Percentiles rank a stretch among this genome's conserved stretches.
phyloP scores from a whole-genome alignment of 1,140 invertebrate species.

The Drosophila truncata region DNA sequence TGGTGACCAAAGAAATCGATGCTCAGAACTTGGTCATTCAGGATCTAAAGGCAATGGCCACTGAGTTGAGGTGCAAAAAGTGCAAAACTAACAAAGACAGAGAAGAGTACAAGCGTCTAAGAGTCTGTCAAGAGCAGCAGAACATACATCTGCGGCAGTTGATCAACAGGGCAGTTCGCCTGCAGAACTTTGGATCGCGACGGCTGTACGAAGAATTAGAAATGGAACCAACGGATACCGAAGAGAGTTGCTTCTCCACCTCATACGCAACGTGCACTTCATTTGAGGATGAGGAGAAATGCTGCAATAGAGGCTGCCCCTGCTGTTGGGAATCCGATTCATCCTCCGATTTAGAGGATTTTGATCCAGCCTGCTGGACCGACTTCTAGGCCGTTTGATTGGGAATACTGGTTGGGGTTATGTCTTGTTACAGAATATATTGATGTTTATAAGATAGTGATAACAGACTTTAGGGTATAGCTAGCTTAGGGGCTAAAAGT shows the following conservation, averaged over 20 bases:
- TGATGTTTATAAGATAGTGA: background rate
- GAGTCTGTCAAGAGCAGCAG: constrained; percentile 47
- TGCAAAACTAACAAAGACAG: constrained; percentile 42
- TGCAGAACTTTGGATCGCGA: constrained; percentile 61
- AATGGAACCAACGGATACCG: constrained; percentile 25
- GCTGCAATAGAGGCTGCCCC: background rate
- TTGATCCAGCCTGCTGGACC: background rate
- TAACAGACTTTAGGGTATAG: background rate
- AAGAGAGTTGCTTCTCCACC: constrained; percentile 14
- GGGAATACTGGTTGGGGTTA: background rate
- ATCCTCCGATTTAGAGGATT: background rate
- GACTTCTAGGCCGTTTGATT: constrained; percentile 6
- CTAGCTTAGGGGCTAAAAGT: background rate
- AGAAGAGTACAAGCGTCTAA: constrained; percentile 19
- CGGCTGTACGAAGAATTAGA: constrained; percentile 45
- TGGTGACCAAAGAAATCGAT: constrained; percentile 56
- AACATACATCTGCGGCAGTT: constrained; percentile 34
- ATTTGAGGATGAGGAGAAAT: background rate
- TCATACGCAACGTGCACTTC: background rate
- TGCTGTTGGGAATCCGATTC: constrained; percentile 7
- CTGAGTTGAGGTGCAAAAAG: constrained; percentile 2
- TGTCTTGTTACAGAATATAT: background rate
- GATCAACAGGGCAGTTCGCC: constrained; percentile 49
- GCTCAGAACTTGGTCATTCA: constrained; percentile 47
- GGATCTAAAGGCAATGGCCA: constrained; percentile 22